Evolutionary conservation across 2,797 vertebrate genomes (phyloP).

Genomic region (Cirrhinus molitorella): DNA sequence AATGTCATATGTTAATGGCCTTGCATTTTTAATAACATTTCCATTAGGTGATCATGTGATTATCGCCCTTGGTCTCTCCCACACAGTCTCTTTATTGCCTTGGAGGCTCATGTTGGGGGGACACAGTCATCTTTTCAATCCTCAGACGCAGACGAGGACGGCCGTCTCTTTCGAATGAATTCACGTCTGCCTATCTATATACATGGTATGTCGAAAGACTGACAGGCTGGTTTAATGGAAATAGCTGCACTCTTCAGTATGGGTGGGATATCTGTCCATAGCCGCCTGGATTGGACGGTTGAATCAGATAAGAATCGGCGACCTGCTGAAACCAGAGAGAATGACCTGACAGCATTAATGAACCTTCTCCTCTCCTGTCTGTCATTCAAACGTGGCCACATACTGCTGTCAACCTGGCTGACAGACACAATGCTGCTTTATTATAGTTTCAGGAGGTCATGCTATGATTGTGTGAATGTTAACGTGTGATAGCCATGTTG

Average conservation of each 20-base stretch:
- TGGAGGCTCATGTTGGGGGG: constrained; percentile 40
- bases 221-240: constrained; percentile 29
- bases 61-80: constrained; percentile 58
- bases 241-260: constrained; percentile 36
- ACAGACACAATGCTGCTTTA: constrained; percentile 4
- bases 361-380: constrained; percentile 35
- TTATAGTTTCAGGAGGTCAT: constrained; percentile 35
- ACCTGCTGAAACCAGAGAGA: constrained; percentile 59
- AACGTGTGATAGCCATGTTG: background rate
- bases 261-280: constrained; percentile 38
- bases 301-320: constrained; percentile 51
- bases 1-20: constrained; percentile 73
- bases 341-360: constrained; percentile 55
- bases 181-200: constrained; percentile 16
- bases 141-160: constrained; percentile 29
- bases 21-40: constrained; percentile 76
- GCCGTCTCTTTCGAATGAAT: constrained; percentile 49
- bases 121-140: constrained; percentile 46
- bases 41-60: constrained; percentile 72
- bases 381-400: constrained; percentile 46
- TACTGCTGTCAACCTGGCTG: constrained; percentile 5
- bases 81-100: constrained; percentile 49
- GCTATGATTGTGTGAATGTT: constrained; percentile 20
- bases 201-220: constrained; percentile 1
- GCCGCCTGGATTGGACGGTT: constrained; percentile 3